Conservation (phyloP, 2,797 vertebrate genomes). For the Telmatherina bonti region DNA sequence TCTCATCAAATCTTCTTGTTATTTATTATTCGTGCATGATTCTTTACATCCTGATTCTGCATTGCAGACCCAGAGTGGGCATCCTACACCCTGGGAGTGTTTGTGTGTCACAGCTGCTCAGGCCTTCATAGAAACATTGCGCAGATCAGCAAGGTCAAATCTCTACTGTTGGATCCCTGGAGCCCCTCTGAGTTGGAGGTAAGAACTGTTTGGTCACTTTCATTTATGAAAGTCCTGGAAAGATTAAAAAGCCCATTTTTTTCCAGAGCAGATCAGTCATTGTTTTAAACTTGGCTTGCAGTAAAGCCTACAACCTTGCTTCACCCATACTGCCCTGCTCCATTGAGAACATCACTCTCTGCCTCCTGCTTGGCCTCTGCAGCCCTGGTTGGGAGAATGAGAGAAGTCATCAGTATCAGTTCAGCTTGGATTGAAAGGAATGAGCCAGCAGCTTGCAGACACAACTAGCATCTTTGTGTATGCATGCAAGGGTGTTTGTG, state of each 20-base stretch:
- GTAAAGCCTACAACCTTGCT: background rate
- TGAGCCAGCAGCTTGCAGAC: conserved; percentile 56
- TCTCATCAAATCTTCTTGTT: background rate
- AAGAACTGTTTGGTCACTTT: conserved; percentile 18
- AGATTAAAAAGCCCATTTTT: background rate
- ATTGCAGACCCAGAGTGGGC: conserved; percentile 91
- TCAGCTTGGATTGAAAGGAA: conserved; percentile 39
- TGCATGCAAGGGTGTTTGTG: background rate
- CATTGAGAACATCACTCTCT: conserved; percentile 18
- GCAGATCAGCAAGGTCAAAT: conserved; percentile 93
- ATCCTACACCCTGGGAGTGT: conserved; percentile 91
- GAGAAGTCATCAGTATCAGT: conserved; percentile 48
- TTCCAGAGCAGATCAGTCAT: conserved; percentile 2
- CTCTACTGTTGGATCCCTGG: conserved; percentile 90
- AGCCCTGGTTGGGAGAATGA: conserved; percentile 34
- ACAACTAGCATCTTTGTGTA: conserved; percentile 46
- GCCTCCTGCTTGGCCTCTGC: conserved; percentile 8
- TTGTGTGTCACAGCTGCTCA: conserved; percentile 91
- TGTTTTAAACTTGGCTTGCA: conserved; percentile 19
- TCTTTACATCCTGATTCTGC: conserved; percentile 9
- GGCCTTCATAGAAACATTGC: conserved; percentile 91
- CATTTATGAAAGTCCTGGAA: background rate
- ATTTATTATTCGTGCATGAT: background rate
- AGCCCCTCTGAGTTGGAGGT: conserved; percentile 89
- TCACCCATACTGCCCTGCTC: background rate